Conservation (phyloP, 2,797 vertebrate genomes). For the Dermochelys coriacea region DNA sequence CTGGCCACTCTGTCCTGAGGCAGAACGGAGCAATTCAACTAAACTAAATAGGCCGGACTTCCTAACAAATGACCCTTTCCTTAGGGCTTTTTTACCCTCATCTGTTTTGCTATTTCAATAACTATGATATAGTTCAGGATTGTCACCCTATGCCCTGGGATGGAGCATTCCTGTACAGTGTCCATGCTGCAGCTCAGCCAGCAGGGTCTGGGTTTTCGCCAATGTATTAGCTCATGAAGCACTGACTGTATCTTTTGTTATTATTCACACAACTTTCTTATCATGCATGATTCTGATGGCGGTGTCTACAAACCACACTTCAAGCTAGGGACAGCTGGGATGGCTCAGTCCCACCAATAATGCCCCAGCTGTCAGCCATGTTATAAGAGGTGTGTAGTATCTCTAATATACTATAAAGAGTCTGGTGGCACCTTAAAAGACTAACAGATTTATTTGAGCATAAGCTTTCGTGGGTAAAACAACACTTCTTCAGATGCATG, state of each 20-base stretch:
- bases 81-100: background rate
- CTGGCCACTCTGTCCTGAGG: background rate
- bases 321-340: background rate
- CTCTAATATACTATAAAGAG: too few relatives aligned
- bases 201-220: background rate
- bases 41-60: background rate
- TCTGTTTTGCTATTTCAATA: background rate
- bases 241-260: background rate
- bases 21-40: background rate
- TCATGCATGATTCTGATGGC: background rate
- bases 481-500: too few relatives aligned
- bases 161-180: background rate
- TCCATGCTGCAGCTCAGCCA: background rate
- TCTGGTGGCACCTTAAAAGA: too few relatives aligned
- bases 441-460: too few relatives aligned
- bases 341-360: background rate
- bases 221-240: background rate
- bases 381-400: background rate
- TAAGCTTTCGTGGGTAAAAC: too few relatives aligned
- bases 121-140: background rate
- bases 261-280: background rate
- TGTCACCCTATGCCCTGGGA: background rate
- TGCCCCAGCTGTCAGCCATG: background rate
- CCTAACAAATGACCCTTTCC: background rate
- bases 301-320: background rate